phyloP scores from a whole-genome alignment of 2,888 invertebrate genomes.

The Nemotelus pantherinus region DNA sequence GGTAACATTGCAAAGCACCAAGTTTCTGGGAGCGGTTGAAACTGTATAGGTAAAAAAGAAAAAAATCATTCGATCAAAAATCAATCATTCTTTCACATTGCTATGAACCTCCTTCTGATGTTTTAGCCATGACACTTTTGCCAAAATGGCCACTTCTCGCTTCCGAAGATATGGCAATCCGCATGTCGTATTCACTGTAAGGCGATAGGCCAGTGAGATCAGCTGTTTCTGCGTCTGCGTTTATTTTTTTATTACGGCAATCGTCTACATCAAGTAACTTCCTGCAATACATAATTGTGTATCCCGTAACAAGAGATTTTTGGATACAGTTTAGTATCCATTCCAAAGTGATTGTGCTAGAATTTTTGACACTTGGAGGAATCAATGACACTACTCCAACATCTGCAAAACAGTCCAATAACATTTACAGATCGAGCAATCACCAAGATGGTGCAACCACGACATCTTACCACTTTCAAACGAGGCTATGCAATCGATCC shows the following conservation, averaged over 20 bases:
- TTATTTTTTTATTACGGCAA: slow-evolving; percentile 65
- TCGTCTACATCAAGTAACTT: slow-evolving; percentile 59
- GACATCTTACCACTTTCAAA: slow-evolving; percentile 49
- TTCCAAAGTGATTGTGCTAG: slow-evolving; percentile 71
- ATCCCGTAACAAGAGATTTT: slow-evolving; percentile 77
- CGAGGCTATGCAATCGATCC: slow-evolving; percentile 73
- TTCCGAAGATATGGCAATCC: slow-evolving; percentile 69
- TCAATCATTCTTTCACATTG: background rate
- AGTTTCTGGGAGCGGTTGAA: slow-evolving; percentile 67
- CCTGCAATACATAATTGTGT: slow-evolving; percentile 79
- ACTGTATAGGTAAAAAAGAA: slow-evolving; percentile 61
- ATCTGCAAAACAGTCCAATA: slow-evolving; percentile 14
- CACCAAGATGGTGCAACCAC: background rate
- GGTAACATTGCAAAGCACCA: slow-evolving; percentile 67
- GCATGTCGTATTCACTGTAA: slow-evolving; percentile 68
- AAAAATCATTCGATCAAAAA: background rate
- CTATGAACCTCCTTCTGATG: slow-evolving; percentile 69
- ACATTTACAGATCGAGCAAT: background rate
- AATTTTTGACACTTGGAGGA: slow-evolving; percentile 61
- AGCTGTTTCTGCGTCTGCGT: slow-evolving; percentile 54
- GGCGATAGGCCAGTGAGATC: slow-evolving; percentile 60
- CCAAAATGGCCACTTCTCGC: background rate
- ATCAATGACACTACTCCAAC: slow-evolving; percentile 61
- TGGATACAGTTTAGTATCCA: slow-evolving; percentile 84
- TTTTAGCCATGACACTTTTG: slow-evolving; percentile 70